These are phyloP conservation scores for Beris morrisii DNA, from an alignment of 2,888 invertebrate species.

Conservation along the genomic window DNA sequence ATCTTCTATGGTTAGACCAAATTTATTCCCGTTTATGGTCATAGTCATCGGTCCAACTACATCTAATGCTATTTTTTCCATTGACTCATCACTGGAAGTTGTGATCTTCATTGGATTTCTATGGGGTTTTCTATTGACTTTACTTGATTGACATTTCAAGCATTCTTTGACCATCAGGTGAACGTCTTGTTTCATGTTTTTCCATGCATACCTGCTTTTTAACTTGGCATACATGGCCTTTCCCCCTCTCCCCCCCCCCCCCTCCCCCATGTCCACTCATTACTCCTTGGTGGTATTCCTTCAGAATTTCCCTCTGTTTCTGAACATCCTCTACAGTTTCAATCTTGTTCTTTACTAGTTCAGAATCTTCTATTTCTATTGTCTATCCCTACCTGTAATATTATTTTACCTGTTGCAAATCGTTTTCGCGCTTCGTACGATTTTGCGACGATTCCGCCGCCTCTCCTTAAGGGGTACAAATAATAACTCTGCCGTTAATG, in stretches of 20 bases:
- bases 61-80: constrained; percentile 32
- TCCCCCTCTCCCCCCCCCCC: too few relatives aligned
- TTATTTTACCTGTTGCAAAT: too few relatives aligned
- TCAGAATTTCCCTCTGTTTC: constrained; percentile 26
- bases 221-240: constrained; percentile 33
- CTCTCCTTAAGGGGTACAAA: too few relatives aligned
- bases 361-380: neutral
- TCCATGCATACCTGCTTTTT: constrained; percentile 16
- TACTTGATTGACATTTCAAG: constrained; percentile 27
- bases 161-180: constrained; percentile 28
- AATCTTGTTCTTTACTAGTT: neutral
- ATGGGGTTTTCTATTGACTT: constrained; percentile 23
- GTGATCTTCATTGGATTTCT: constrained; percentile 31
- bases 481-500: too few relatives aligned
- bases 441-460: too few relatives aligned
- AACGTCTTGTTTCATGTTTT: constrained; percentile 23
- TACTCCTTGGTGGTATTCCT: constrained; percentile 31
- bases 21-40: constrained; percentile 31
- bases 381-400: neutral
- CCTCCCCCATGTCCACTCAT: constrained; percentile 32
- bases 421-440: too few relatives aligned
- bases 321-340: constrained; percentile 17
- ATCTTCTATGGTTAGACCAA: constrained; percentile 25
- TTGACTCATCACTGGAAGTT: constrained; percentile 27
- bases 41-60: constrained; percentile 29